Evolutionary conservation across 2,888 invertebrate genomes (phyloP), one percentile per base, ranked within the genome.

Genomic region (Apeira syringaria): DNA sequence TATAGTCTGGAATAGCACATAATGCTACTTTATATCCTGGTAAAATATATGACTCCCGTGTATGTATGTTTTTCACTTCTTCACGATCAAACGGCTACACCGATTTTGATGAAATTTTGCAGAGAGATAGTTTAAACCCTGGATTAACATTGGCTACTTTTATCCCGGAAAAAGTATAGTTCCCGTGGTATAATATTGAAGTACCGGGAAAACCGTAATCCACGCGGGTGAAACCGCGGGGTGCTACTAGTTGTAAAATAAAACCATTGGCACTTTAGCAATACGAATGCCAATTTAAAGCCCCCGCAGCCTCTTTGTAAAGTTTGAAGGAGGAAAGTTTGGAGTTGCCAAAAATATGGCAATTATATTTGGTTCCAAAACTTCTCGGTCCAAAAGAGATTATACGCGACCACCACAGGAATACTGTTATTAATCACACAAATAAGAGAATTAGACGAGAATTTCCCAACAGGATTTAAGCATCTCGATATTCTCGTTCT

Each of bases 401-500:
- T 46, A 35, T 35, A 31, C 31, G 7, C 24, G 33, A 38, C 45
- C 40, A 49, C 46, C 48, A 36, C 42, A 43, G 25, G 59, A 58
- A 59, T 56, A 59, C 48, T 44, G 31, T 50, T 54, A 64, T 62
- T 56, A 64, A 67, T 63, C 61, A 56, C 51, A 62, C 38, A 57
- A 51, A 54, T 47, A 45, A 51, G 49, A 37, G 50, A 58, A 50
- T 57, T 51, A 54, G 46, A 35, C 53, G 59, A 50, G 60, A 54
- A 68, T 61, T 65, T 61, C 45, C 33, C 26, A 64, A 63, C 59
- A 46, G 53, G 56, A 57, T 62, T 68, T 59, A 61, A 74, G 61
- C 69, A 68, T 64, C 63, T 63, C 59, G 31, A 31, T 20, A 17
- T 26, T 22, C 35, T 24, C 39, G 38, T 61, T 63, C 68, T 58